A percentile compares a stretch with the other conserved stretches of the same genome.
These are phyloP conservation scores for Zaprionus nigranus DNA, from an alignment of 1,140 invertebrate species.

Conservation along the genomic window DNA sequence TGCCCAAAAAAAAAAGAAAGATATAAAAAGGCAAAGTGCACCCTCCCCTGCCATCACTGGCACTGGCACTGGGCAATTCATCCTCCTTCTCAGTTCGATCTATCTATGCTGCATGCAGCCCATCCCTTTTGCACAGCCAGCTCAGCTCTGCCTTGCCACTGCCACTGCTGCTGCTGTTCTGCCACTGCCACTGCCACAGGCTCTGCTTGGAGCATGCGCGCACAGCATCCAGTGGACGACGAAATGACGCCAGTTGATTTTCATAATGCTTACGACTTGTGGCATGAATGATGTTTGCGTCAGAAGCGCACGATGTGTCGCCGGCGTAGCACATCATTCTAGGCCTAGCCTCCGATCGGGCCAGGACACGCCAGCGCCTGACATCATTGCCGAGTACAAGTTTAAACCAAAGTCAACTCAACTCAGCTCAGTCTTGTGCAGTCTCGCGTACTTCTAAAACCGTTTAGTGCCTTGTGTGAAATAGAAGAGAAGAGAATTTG, in stretches of 20 bases:
- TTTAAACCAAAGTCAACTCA: conserved; percentile 11
- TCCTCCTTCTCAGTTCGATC: conserved; percentile 10
- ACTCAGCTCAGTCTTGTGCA: conserved; percentile 17
- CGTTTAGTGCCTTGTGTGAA: conserved; percentile 65
- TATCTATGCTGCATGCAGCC: neutral
- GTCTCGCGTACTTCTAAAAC: conserved; percentile 29
- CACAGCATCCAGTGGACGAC: conserved; percentile 22
- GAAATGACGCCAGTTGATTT: conserved; percentile 60
- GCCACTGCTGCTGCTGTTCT: conserved; percentile 1
- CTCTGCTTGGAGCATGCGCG: conserved; percentile 68
- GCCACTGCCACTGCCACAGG: neutral
- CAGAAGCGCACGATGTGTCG: conserved; percentile 84
- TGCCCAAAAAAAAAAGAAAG: conserved; percentile 40
- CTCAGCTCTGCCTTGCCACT: neutral
- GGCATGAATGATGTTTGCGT: conserved; percentile 79
- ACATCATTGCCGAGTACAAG: conserved; percentile 15
- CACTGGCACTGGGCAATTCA: neutral
- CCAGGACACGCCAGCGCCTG: conserved; percentile 65
- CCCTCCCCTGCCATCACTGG: conserved; percentile 7
- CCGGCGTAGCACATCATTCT: conserved; percentile 84
- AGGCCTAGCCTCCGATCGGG: conserved; percentile 84
- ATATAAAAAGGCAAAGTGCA: conserved; percentile 47
- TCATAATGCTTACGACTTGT: conserved; percentile 78
- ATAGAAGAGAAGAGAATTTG: conserved; percentile 24
- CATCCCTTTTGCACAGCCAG: conserved; percentile 37